These are phyloP conservation scores for Falco berigora DNA, from an alignment of 2,797 vertebrate species.

Conservation along the genomic window DNA sequence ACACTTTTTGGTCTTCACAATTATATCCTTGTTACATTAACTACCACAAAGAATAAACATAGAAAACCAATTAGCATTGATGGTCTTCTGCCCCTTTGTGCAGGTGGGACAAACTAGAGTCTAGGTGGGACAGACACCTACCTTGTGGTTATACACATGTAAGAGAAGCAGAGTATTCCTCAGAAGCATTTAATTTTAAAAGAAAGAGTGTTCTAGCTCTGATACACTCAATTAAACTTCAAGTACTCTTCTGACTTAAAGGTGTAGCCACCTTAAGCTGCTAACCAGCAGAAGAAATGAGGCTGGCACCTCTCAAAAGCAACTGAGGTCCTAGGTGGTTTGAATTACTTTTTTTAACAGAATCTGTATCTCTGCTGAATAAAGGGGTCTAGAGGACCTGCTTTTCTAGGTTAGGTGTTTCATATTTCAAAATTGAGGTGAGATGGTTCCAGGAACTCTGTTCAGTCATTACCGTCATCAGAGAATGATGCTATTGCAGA, in stretches of 20 bases:
- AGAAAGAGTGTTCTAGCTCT: not conserved
- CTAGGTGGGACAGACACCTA: not conserved
- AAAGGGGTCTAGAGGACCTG: not conserved
- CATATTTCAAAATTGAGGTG: not conserved
- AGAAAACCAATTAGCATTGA: not conserved
- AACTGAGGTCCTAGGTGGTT: not conserved
- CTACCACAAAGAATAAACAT: not conserved
- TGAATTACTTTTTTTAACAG: not conserved
- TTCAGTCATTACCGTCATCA: not conserved
- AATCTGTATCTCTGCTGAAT: not conserved
- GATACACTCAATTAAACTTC: not conserved
- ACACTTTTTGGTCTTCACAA: not conserved
- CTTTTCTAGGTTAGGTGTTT: not conserved
- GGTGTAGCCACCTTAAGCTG: not conserved
- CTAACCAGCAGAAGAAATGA: not conserved
- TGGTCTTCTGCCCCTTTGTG: not conserved
- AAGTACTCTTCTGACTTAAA: not conserved
- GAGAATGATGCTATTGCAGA: not conserved
- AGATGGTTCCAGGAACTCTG: not conserved
- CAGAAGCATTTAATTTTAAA: not conserved
- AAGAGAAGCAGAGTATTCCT: not conserved
- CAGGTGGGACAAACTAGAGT: not conserved
- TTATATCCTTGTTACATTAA: not conserved
- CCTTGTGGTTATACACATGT: not conserved
- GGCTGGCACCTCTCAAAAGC: not conserved